Base-by-base conservation (phyloP, 2,797 vertebrate species). In the Echeneis naucrates region DNA sequence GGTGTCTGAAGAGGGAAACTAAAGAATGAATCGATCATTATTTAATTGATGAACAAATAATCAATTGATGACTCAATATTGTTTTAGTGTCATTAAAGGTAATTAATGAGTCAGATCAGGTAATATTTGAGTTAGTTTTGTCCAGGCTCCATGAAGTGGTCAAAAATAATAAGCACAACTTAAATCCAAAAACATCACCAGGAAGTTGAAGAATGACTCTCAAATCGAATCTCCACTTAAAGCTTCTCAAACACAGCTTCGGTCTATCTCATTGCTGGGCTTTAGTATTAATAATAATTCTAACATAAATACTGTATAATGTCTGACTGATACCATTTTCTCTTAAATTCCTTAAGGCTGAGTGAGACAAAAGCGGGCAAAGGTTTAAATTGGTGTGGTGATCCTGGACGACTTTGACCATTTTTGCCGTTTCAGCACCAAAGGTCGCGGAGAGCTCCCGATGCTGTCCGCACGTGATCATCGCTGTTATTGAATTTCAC, bases 341-440 rank as follows among this genome's bases (percentile, higher is more conserved):
- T 58, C 27, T 24, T 23, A 23, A 8, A 23, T 26, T 57, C 2
- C 8, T 17, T 5, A 23, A 2, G 13, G 8, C 33, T 27, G 5
- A 16, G 32, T 13, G 44, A 2, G 12, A 40, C 8, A 17, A 45
- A 48, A 38, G 19, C 33, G 60, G 30, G 12, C n/a, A 14, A 45
- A 5, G 5, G 2, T 38, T n/a, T 27, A 35, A 8, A 1, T 19
- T 7, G 14, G 65, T 83, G 84, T 90, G 75, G 82, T 87, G 88
- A 73, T 26, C 17, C 11, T 0, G n/a, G 38, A 57, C 10, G 80
- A 50, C 53, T 78, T 61, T 58, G 55, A 55, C 66, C 81, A 27
- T 50, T 83, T n/a, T 73, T 57, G 62, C 62, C 56, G 8, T 80
- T 92, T 93, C 92, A 93, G 92, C 92, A 93, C 92, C 83, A 74